Evolutionary conservation across 2,797 vertebrate species (phyloP), one percentile per base, ranked within the genome.

Genomic region (Labeo calbasu): DNA sequence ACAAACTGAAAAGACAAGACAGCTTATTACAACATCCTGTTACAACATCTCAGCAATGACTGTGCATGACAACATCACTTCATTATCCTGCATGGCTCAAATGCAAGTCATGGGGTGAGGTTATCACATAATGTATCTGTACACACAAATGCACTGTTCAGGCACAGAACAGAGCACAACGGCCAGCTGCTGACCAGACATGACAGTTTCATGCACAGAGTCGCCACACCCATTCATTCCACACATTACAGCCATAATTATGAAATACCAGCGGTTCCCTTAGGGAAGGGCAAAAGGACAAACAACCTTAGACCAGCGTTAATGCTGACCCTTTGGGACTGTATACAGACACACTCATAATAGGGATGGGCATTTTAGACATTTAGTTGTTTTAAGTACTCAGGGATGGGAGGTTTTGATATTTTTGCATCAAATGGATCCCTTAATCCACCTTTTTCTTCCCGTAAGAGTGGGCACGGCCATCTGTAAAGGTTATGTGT

Each of bases 11-110:
- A 57, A 19, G 13, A 53, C 43, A 69, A 23, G 17, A 66, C 19
- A 21, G 59, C 2, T 6, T 81, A 69, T 77, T 72, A 77, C 71
- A 84, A 53, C 79, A 77, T 79, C 50, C 48, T 72, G 76, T 86
- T 86, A 80, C 88, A 90, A 88, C 89, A 91, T 87, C 72, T 70
- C 85, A 63, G 84, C 82, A 90, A 89, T 89, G 73, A 82, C 65
- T 68, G 19, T 53, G 59, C 40, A 78, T 77, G 51, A 83, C 84
- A 80, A n/a, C 48, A 77, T 82, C 68, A 51, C 57, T 83, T 77
- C 13, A 61, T 66, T 77, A 59, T 43, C 65, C n/a, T 77, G 63
- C 23, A 51, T n/a, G 69, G 48, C 73, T 46, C 78, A 78, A 81
- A 61, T n/a, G 36, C 57, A 73, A 69, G 51, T 86, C 81, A 82